phyloP scores from a whole-genome alignment of 2,113 vertebrate genomes.

The Perca fluviatilis region DNA sequence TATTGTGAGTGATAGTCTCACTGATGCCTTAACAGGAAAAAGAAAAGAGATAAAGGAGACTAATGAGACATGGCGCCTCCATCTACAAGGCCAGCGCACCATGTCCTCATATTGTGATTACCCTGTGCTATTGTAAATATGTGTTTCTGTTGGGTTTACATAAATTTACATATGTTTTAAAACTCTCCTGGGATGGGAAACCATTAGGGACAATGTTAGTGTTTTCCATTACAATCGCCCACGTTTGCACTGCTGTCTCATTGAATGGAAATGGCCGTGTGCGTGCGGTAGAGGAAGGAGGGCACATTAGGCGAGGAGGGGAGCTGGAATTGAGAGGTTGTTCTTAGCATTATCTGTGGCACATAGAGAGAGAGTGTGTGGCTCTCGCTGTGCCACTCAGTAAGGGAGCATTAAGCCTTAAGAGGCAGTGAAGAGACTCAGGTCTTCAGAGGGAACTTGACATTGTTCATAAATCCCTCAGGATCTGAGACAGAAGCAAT shows the following conservation, averaged over 20 bases:
- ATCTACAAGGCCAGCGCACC: conserved; percentile 85
- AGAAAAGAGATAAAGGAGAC: conserved; percentile 85
- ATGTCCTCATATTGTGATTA: conserved; percentile 88
- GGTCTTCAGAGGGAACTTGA: conserved; percentile 80
- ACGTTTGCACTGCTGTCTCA: conserved; percentile 51
- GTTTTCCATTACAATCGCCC: conserved; percentile 70
- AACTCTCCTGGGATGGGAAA: conserved; percentile 74
- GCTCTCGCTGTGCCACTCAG: conserved; percentile 81
- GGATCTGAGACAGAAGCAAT: conserved; percentile 64
- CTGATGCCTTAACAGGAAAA: conserved; percentile 83
- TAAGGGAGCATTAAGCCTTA: conserved; percentile 83
- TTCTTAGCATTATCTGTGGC: conserved; percentile 80
- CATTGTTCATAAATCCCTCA: conserved; percentile 82
- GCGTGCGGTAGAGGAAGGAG: conserved; percentile 57
- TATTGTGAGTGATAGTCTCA: conserved; percentile 86
- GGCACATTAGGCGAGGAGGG: conserved; percentile 68
- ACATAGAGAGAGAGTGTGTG: conserved; percentile 72
- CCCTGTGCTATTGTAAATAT: conserved; percentile 85
- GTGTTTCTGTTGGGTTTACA: conserved; percentile 83
- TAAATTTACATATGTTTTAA: conserved; percentile 81
- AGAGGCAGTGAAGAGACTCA: conserved; percentile 75
- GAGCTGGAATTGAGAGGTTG: conserved; percentile 82
- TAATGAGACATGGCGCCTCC: conserved; percentile 91
- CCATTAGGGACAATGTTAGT: conserved; percentile 77
- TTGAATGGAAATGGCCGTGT: conserved; percentile 68